Base-by-base conservation (phyloP, 1,140 invertebrate genomes). In the Proctacanthus coquilletti region DNA sequence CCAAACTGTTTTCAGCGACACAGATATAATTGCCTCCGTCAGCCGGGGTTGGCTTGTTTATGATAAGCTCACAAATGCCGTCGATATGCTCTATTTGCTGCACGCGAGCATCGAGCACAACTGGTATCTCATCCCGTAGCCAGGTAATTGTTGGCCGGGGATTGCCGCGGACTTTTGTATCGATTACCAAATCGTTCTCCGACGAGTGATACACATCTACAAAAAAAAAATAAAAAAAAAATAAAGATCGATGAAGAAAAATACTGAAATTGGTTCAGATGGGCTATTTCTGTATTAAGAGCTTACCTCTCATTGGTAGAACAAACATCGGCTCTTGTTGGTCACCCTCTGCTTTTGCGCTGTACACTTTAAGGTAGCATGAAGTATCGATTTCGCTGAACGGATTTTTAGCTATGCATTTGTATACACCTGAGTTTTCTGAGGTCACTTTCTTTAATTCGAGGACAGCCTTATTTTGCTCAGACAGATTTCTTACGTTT, bases 61-160 rank as follows among this genome's bases (percentile, higher is more conserved):
- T 77, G 43, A 74, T 66, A 25, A 88, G 56, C 47, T 74, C 69
- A 53, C 81, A 83, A 32, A 80, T 65, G 18, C 81, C 79, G 45
- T 84, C 79, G 18, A 74, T 71, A 23, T 75, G 59, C 48, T 81
- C 74, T 38, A 68, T 70, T 27, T 77, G 71, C 42, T 72, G 68
- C 51, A 72, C 75, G 39, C 75, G 71, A 36, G 71, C 66, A 38
- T 70, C 69, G 14, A 61, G 50, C 6, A 69, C 49, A 29, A 78
- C 51, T 42, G 66, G 59, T 46, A 56, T 54, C 21, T 74, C 72
- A 47, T 85, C 75, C 61, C 83, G 84, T 25, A 76, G 52, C 84
- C 84, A 91, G 17, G 74, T 74, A 38, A 88, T 72, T 3, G 61
- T 67, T n/a, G 83, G 79, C n/a, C 66, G 54, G 4, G 81, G 79